Evolutionary conservation across 2,888 invertebrate species (phyloP).

Genomic region (Platycheirus rosarum): DNA sequence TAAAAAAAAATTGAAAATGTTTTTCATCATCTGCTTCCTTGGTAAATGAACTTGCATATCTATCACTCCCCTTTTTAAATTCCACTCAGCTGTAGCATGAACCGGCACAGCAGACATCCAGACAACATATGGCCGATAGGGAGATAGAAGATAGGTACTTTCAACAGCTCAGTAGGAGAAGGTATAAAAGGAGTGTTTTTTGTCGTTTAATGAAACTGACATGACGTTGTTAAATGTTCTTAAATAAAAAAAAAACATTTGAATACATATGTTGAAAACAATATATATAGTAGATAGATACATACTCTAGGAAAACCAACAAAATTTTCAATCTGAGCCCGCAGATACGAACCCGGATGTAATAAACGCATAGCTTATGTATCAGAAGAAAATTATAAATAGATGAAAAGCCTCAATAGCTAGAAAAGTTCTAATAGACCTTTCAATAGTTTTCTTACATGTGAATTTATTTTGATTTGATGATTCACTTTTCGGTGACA

Average conservation of each 20-base stretch:
- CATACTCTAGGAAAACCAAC: too few species aligned
- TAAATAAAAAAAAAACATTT: background rate
- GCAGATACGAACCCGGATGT: too few species aligned
- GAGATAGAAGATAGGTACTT: conserved; percentile 35
- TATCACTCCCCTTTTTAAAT: conserved; percentile 59
- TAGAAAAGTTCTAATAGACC: too few species aligned
- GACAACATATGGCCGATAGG: conserved; percentile 55
- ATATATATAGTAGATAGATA: too few species aligned
- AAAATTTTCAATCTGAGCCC: too few species aligned
- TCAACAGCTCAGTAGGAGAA: conserved; percentile 36
- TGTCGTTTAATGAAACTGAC: conserved; percentile 1
- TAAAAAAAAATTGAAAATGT: conserved; percentile 29
- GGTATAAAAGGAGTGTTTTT: conserved; percentile 2
- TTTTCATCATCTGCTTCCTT: conserved; percentile 43
- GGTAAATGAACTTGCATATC: conserved; percentile 40
- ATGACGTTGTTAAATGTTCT: conserved; percentile 1
- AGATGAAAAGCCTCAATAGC: too few species aligned
- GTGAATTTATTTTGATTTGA: too few species aligned
- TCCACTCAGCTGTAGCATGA: conserved; percentile 39
- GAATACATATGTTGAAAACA: too few species aligned
- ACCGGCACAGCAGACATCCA: conserved; percentile 25
- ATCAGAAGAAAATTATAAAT: too few species aligned
- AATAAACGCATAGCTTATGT: too few species aligned
- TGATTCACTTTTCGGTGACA: too few species aligned
- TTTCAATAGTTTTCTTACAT: too few species aligned